phyloP scores from a whole-genome alignment of 2,113 vertebrate species.

The Chaenocephalus aceratus region DNA sequence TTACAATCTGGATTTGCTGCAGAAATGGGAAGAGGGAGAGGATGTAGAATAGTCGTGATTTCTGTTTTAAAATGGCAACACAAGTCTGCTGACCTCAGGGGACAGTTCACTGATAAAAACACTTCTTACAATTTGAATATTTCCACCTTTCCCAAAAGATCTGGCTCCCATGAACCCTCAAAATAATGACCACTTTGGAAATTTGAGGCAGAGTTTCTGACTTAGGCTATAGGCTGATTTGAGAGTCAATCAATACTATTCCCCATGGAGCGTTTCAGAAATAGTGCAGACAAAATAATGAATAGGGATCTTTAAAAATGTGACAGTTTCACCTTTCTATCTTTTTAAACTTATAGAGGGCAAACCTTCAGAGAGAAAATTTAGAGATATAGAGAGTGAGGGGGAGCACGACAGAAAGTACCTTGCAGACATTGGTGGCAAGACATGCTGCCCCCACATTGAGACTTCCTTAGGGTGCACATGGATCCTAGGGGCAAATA shows the following conservation, averaged over 20 bases:
- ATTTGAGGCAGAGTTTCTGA: conserved; percentile 28
- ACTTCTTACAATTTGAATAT: conserved; percentile 3
- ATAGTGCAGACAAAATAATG: conserved; percentile 49
- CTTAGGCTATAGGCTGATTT: conserved; percentile 19
- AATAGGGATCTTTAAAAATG: conserved; percentile 37
- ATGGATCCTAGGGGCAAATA: neutral
- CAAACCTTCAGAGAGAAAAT: neutral
- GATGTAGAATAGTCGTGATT: conserved; percentile 14
- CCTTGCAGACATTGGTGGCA: conserved; percentile 1
- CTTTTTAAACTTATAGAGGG: neutral
- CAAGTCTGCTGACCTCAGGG: conserved; percentile 20
- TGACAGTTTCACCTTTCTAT: conserved; percentile 21
- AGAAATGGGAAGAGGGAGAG: neutral
- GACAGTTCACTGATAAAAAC: conserved; percentile 5
- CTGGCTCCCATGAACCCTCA: neutral
- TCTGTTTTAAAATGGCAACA: conserved; percentile 33
- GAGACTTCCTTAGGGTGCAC: conserved; percentile 7
- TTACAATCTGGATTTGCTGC: conserved; percentile 15
- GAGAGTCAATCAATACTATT: conserved; percentile 40
- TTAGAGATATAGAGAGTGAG: neutral
- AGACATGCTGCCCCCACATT: neutral
- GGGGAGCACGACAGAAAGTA: neutral
- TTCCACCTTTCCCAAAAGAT: conserved; percentile 6
- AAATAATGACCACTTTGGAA: conserved; percentile 19
- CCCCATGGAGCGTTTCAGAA: conserved; percentile 29